Percentiles rank a stretch among this genome's conserved stretches.
phyloP scores from a whole-genome alignment of 2,113 vertebrate genomes.

The Conger conger region DNA sequence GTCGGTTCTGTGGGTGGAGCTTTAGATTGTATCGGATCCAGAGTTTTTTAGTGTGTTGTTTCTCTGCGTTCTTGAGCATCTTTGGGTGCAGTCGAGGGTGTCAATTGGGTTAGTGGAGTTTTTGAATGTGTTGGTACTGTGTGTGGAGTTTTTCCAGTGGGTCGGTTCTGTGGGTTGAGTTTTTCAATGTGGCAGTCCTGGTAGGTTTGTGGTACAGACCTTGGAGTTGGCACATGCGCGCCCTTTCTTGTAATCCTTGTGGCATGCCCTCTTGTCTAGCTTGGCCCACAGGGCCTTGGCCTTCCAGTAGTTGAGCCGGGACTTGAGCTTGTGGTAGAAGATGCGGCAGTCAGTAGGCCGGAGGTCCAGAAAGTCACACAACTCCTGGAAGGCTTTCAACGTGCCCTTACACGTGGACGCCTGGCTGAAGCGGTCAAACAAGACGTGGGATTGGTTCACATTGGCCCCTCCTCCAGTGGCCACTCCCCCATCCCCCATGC shows the following conservation, averaged over 20 bases:
- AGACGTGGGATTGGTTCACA: slow-evolving; percentile 73
- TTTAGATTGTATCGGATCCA: slow-evolving; percentile 5
- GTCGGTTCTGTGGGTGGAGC: neutral
- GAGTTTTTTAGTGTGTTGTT: neutral
- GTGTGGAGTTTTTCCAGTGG: neutral
- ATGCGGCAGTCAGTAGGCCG: slow-evolving; percentile 76
- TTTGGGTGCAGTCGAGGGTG: neutral
- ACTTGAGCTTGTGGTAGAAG: slow-evolving; percentile 87
- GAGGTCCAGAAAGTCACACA: slow-evolving; percentile 84
- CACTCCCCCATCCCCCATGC: slow-evolving; percentile 30
- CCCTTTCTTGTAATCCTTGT: slow-evolving; percentile 84
- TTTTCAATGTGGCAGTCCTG: neutral
- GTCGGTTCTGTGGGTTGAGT: slow-evolving; percentile 16
- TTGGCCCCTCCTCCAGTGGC: slow-evolving; percentile 55
- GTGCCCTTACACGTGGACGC: slow-evolving; percentile 87
- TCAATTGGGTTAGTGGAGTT: neutral
- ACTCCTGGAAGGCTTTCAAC: slow-evolving; percentile 83
- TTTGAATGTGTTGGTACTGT: neutral
- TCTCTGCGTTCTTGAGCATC: too few species aligned
- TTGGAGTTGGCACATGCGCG: slow-evolving; percentile 83
- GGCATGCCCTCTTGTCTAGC: slow-evolving; percentile 85
- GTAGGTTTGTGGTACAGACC: slow-evolving; percentile 56
- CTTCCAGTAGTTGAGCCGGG: slow-evolving; percentile 92
- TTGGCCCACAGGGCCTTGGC: slow-evolving; percentile 93
- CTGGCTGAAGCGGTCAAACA: slow-evolving; percentile 91